Evolutionary conservation across 35 echinoderm and acorn worm species (phyloP).

Genomic region (Apostichopus californicus): DNA sequence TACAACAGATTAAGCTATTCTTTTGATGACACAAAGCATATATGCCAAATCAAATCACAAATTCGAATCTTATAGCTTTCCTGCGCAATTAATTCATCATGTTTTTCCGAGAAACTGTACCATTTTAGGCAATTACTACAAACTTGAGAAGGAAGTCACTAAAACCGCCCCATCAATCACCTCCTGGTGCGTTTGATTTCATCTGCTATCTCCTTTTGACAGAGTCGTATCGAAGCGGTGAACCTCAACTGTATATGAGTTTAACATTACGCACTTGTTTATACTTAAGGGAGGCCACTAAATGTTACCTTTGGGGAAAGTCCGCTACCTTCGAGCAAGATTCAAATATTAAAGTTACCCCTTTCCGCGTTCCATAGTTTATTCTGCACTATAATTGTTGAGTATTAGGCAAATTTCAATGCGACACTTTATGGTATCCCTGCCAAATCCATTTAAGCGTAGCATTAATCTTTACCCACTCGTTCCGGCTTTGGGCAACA

Average conservation of each 20-base stretch:
- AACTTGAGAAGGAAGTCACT: neutral
- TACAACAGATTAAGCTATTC: too few species aligned
- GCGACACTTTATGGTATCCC: neutral
- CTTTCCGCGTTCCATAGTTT: neutral
- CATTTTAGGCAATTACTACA: neutral
- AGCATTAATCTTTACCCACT: neutral
- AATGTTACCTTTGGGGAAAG: neutral
- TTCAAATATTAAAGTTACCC: neutral
- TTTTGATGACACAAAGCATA: too few species aligned
- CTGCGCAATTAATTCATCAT: too few species aligned
- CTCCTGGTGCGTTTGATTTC: neutral
- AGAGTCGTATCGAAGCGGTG: neutral
- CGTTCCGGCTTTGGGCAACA: neutral
- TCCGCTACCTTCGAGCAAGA: neutral
- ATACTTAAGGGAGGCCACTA: neutral
- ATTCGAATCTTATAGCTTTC: too few species aligned
- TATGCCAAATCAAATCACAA: too few species aligned
- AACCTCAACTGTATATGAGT: neutral
- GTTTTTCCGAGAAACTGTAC: too few species aligned
- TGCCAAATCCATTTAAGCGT: constrained; percentile 6
- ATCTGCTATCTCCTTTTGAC: neutral
- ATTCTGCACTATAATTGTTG: neutral
- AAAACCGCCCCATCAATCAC: neutral
- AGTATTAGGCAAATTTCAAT: constrained; percentile 10
- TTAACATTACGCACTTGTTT: neutral